phyloP scores from a whole-genome alignment of 2,888 invertebrate genomes.

The Drosophila nigricruria region DNA sequence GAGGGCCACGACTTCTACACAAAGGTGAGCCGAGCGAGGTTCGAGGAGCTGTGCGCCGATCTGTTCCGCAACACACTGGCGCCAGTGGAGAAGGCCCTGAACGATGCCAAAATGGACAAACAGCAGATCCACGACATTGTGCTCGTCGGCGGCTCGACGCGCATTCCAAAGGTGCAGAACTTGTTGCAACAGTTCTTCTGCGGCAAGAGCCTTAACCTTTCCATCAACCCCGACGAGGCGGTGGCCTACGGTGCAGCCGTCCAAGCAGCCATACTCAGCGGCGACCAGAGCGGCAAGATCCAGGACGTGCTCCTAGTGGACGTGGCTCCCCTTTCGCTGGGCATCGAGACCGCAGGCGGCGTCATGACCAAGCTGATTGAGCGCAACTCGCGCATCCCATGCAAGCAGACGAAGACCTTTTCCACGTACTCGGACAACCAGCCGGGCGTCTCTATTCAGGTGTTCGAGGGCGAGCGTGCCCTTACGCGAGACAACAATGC shows the following conservation, averaged over 20 bases:
- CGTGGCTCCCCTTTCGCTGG: conserved; percentile 33
- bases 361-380: conserved; percentile 39
- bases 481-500: conserved; percentile 32
- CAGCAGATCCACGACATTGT: conserved; percentile 15
- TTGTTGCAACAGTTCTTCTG: conserved; percentile 38
- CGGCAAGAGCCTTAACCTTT: conserved; percentile 35
- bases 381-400: conserved; percentile 36
- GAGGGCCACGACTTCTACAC: conserved; percentile 36
- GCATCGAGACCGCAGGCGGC: conserved; percentile 39
- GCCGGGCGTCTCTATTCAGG: conserved; percentile 37
- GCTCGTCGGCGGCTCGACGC: conserved; percentile 37
- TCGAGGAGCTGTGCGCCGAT: conserved; percentile 24
- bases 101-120: conserved; percentile 42
- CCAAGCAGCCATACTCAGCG: conserved; percentile 39
- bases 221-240: conserved; percentile 38
- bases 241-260: conserved; percentile 39
- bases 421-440: conserved; percentile 40
- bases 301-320: conserved; percentile 39
- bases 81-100: conserved; percentile 38
- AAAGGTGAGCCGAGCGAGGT: conserved; percentile 20
- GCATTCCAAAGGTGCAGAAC: conserved; percentile 37
- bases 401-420: conserved; percentile 39
- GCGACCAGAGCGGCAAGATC: conserved; percentile 36
- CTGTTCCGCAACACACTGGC: conserved; percentile 35
- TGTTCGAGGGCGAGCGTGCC: conserved; percentile 37